These are phyloP conservation scores for Myotis daubentonii DNA, from an alignment of 2,797 vertebrate genomes.

Conservation along the genomic window DNA sequence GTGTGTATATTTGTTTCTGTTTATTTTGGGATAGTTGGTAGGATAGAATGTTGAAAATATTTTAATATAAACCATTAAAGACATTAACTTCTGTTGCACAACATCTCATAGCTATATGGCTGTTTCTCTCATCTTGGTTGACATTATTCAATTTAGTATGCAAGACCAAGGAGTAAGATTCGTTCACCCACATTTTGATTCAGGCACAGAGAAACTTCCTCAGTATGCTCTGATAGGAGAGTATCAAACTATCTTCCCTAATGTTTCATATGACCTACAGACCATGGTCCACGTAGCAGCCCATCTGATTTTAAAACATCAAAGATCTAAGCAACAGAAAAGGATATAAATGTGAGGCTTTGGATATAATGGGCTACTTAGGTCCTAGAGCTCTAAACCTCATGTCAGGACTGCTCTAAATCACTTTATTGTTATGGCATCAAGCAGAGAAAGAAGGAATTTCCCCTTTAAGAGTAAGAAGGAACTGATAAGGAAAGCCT, in stretches of 20 bases:
- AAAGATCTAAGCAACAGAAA: conserved; percentile 4
- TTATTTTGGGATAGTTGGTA: not conserved
- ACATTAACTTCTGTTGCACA: not conserved
- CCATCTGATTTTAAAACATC: not conserved
- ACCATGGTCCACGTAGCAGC: not conserved
- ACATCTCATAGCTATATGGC: not conserved
- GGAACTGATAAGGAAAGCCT: not conserved
- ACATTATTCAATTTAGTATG: not conserved
- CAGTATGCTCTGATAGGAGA: not conserved
- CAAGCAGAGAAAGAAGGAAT: not conserved
- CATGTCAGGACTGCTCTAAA: not conserved
- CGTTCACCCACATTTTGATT: not conserved
- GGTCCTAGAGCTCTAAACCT: not conserved
- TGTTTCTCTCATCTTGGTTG: not conserved
- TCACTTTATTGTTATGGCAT: not conserved
- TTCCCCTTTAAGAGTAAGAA: not conserved
- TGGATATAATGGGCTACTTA: not conserved
- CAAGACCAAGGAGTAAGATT: not conserved
- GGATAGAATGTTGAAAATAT: not conserved
- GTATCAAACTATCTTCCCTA: not conserved
- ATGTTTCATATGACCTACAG: not conserved
- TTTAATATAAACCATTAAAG: not conserved
- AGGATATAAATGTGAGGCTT: not conserved
- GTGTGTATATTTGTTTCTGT: not conserved
- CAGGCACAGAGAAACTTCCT: not conserved